A percentile compares a stretch with the other conserved stretches of the same genome.
phyloP scores from a whole-genome alignment of 2,113 vertebrate genomes.

The Phaetusa simplex region DNA sequence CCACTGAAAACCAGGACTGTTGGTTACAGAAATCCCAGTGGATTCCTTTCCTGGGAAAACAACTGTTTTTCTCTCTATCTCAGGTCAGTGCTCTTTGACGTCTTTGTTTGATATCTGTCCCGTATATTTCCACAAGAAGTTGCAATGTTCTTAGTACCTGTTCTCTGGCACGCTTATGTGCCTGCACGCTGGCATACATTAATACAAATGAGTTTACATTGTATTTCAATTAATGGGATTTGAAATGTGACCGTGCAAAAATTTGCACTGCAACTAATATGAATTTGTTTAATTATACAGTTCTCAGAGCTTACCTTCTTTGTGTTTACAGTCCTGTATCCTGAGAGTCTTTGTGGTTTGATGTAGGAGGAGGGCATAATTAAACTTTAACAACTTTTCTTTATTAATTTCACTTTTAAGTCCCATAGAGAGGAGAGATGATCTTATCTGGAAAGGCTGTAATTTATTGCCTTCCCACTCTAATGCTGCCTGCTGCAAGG shows the following conservation, averaged over 20 bases:
- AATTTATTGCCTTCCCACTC: neutral
- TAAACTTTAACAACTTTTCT: neutral
- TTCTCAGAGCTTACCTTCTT: neutral
- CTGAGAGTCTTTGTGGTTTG: neutral
- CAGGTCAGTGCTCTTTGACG: neutral
- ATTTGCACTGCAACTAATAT: neutral
- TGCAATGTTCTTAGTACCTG: neutral
- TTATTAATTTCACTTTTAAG: neutral
- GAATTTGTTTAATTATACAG: neutral
- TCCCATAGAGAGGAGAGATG: neutral
- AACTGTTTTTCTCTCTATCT: neutral
- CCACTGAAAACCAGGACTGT: neutral
- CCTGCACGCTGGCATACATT: neutral
- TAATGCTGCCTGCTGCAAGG: neutral
- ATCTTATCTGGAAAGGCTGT: neutral
- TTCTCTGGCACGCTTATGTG: neutral
- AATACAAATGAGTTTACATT: slow-evolving; percentile 34
- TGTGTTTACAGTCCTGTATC: neutral
- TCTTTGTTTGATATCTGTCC: neutral
- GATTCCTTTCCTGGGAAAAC: neutral
- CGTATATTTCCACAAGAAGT: neutral
- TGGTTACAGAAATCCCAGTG: neutral
- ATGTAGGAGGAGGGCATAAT: neutral
- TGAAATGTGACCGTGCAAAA: slow-evolving; percentile 3
- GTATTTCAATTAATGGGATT: slow-evolving; percentile 10